These are phyloP conservation scores for Latrodectus geometricus DNA, from an alignment of 1,140 invertebrate species.

Conservation along the genomic window DNA sequence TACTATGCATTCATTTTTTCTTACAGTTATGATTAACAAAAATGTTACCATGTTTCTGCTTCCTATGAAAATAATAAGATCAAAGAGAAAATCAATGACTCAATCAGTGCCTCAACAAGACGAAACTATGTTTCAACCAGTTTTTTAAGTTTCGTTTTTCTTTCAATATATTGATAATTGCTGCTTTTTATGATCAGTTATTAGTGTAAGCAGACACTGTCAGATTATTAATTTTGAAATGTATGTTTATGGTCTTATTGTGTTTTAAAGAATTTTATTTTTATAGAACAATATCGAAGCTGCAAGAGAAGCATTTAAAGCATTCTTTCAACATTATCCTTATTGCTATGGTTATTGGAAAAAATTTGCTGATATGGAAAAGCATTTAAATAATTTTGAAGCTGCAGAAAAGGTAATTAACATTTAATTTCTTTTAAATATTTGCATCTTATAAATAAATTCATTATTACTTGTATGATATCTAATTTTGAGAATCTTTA, in stretches of 20 bases:
- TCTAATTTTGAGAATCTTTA: too few relatives aligned
- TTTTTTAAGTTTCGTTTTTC: background rate
- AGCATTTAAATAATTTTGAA: conserved; percentile 82
- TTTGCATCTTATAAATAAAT: background rate
- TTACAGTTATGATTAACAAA: background rate
- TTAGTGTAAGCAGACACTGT: background rate
- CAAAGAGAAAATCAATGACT: background rate
- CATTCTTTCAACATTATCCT: conserved; percentile 93
- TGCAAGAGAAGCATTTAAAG: conserved; percentile 92
- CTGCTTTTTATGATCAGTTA: background rate
- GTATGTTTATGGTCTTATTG: background rate
- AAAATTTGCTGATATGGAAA: conserved; percentile 97
- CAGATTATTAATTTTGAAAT: background rate
- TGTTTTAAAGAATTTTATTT: conserved; percentile 15
- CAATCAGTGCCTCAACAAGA: background rate
- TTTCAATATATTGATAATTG: background rate
- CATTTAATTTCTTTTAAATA: background rate
- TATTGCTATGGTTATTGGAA: conserved; percentile 99
- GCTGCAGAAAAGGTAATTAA: conserved; percentile 87
- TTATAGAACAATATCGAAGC: conserved; percentile 88
- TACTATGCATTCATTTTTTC: background rate
- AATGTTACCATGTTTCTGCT: background rate
- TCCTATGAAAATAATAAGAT: background rate
- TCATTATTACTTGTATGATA: background rate
- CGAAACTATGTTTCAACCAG: background rate